Evolutionary conservation across 1,140 invertebrate genomes (phyloP).

Genomic region (Pemphigus obesinymphae): DNA sequence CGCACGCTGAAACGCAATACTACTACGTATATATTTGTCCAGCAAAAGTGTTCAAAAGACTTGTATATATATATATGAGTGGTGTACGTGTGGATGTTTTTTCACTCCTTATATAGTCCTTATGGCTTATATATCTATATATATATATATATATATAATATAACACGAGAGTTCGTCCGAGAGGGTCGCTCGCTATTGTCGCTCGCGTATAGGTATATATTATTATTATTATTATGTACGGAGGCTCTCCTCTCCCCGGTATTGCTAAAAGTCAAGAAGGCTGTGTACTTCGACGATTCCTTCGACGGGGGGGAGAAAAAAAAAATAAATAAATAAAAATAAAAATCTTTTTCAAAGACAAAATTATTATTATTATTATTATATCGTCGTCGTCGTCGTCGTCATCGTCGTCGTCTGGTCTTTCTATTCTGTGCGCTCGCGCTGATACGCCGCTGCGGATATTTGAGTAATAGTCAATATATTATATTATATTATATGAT

Average conservation of each 20-base stretch:
- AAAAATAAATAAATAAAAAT: neutral
- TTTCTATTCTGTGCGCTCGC: neutral
- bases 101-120: neutral
- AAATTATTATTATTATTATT: slow-evolving; percentile 25
- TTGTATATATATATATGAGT: neutral
- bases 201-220: neutral
- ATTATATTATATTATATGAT: slow-evolving; percentile 21
- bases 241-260: neutral
- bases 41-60: slow-evolving; percentile 36
- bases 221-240: neutral
- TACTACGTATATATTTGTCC: slow-evolving; percentile 8
- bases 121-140: too few relatives aligned
- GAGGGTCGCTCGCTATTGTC: slow-evolving; percentile 25
- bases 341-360: slow-evolving; percentile 33
- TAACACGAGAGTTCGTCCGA: neutral
- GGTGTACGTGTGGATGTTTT: slow-evolving; percentile 23
- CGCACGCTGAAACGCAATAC: neutral
- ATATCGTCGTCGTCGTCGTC: neutral
- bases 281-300: neutral
- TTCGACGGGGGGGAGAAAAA: neutral
- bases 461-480: slow-evolving; percentile 38
- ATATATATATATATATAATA: too few relatives aligned
- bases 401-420: neutral
- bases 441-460: neutral
- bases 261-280: slow-evolving; percentile 36